Percentiles rank a stretch among this genome's conserved stretches.
Evolutionary conservation across 2,888 invertebrate genomes (phyloP).

Genomic region (Hydriomena furcata): DNA sequence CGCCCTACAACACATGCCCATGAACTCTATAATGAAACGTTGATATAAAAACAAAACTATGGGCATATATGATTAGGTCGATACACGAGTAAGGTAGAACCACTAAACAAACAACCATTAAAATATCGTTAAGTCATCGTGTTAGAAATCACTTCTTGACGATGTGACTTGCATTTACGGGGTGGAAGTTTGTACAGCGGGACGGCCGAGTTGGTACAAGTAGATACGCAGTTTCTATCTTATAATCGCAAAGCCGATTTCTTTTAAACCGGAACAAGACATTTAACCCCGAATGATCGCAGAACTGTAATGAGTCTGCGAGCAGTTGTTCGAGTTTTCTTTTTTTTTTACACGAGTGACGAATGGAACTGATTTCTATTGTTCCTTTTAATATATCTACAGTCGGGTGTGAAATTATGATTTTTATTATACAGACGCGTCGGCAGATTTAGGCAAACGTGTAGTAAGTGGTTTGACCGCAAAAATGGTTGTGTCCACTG

Average conservation of each 20-base stretch:
- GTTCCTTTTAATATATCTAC: too few relatives aligned
- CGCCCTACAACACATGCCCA: constrained; percentile 81
- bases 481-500: too few relatives aligned
- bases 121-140: constrained; percentile 77
- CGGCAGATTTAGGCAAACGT: too few relatives aligned
- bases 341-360: too few relatives aligned
- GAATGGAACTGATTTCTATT: too few relatives aligned
- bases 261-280: too few relatives aligned
- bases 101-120: constrained; percentile 83
- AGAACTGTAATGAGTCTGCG: too few relatives aligned
- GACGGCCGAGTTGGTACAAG: constrained; percentile 1
- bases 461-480: too few relatives aligned
- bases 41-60: constrained; percentile 81
- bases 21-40: constrained; percentile 82
- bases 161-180: constrained; percentile 72
- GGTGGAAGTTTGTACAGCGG: constrained; percentile 57
- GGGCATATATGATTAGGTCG: constrained; percentile 82
- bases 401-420: too few relatives aligned
- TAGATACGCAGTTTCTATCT: background rate
- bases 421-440: too few relatives aligned
- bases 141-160: constrained; percentile 82
- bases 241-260: background rate
- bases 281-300: too few relatives aligned
- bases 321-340: too few relatives aligned
- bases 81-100: constrained; percentile 83